These are phyloP conservation scores for Lymantria dispar DNA, from an alignment of 2,888 invertebrate genomes.

Conservation along the genomic window DNA sequence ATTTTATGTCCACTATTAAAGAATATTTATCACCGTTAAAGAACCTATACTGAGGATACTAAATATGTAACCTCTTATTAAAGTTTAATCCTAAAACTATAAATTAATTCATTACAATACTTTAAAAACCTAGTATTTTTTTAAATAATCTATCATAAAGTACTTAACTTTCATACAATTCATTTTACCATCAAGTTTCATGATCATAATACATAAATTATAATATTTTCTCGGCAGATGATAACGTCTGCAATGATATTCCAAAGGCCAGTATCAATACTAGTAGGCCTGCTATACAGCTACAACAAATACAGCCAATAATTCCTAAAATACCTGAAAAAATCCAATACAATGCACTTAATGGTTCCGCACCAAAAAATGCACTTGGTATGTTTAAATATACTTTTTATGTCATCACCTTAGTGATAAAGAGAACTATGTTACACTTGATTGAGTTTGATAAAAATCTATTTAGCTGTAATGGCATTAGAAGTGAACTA, in stretches of 20 bases:
- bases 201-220: constrained; percentile 28
- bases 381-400: constrained; percentile 65
- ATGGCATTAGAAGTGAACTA: no score
- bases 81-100: no score
- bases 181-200: constrained; percentile 5
- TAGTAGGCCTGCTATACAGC: constrained; percentile 55
- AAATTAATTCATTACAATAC: no score
- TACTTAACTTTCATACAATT: not conserved
- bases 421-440: no score
- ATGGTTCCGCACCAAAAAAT: constrained; percentile 71
- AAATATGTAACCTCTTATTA: no score
- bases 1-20: no score
- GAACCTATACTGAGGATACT: no score
- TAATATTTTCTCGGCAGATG: constrained; percentile 72
- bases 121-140: no score
- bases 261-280: constrained; percentile 63
- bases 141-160: no score
- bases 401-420: not conserved
- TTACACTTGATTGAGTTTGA: no score
- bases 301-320: constrained; percentile 41
- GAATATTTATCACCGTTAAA: no score
- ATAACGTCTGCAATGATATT: constrained; percentile 72
- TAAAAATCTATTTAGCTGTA: no score
- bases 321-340: constrained; percentile 67
- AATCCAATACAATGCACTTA: constrained; percentile 60